Percentiles rank a stretch among this genome's conserved stretches.
phyloP scores from a whole-genome alignment of 2,797 vertebrate genomes.

The Pogoniulus pusillus region DNA sequence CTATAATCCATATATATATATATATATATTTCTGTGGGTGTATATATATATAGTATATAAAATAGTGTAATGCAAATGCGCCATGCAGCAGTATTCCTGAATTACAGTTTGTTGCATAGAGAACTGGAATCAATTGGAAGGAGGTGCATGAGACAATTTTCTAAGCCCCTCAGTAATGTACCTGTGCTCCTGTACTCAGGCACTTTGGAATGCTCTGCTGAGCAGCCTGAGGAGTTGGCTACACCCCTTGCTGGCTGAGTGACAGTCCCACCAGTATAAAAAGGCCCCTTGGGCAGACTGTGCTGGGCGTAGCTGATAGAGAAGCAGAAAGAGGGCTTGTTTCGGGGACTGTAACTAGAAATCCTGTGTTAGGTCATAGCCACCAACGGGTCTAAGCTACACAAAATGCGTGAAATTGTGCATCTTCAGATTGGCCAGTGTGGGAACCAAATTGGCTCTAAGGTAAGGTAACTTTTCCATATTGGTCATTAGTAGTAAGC shows the following conservation, averaged over 20 bases:
- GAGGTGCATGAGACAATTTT: not conserved
- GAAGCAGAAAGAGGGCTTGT: not conserved
- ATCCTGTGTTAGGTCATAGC: not conserved
- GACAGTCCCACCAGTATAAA: slow-evolving; percentile 20
- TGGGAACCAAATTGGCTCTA: slow-evolving; percentile 95
- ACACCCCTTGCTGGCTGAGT: slow-evolving; percentile 40
- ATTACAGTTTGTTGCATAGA: not conserved
- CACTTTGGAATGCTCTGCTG: not conserved
- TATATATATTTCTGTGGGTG: not conserved
- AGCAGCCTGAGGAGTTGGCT: slow-evolving; percentile 6
- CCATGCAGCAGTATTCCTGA: not conserved
- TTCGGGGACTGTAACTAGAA: not conserved
- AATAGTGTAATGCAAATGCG: not conserved
- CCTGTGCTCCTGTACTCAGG: not conserved
- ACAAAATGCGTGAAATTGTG: slow-evolving; percentile 94
- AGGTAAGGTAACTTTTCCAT: slow-evolving; percentile 79
- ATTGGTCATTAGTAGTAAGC: not conserved
- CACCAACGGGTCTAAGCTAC: not conserved
- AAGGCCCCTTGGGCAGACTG: not conserved
- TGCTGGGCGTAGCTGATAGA: slow-evolving; percentile 5
- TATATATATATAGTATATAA: not conserved
- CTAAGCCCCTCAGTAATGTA: not conserved
- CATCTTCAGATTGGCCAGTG: slow-evolving; percentile 98
- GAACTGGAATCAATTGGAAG: not conserved
- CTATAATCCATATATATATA: not conserved